phyloP scores from a whole-genome alignment of 2,888 invertebrate genomes.

The Melinaea marsaeus region DNA sequence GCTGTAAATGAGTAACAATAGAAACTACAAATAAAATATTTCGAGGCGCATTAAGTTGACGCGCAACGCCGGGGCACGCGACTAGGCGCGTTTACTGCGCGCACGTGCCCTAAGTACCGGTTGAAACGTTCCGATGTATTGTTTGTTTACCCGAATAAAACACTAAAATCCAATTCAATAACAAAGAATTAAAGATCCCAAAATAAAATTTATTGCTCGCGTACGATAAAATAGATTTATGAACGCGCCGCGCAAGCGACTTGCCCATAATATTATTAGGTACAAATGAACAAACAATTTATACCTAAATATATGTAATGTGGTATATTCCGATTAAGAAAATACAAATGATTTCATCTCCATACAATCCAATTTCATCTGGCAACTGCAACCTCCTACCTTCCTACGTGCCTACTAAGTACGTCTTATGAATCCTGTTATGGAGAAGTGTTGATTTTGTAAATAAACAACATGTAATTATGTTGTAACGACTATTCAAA shows the following conservation, averaged over 20 bases:
- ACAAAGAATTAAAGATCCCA: constrained; percentile 79
- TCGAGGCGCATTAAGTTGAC: constrained; percentile 53
- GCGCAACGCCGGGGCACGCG: constrained; percentile 55
- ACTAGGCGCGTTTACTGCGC: constrained; percentile 59
- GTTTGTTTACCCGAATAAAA: constrained; percentile 78
- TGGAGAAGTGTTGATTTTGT: constrained; percentile 5
- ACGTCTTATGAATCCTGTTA: background rate
- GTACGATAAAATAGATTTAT: constrained; percentile 79
- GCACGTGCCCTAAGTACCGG: constrained; percentile 73
- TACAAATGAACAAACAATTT: constrained; percentile 56
- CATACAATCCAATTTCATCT: background rate
- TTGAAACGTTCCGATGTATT: constrained; percentile 69
- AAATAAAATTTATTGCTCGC: constrained; percentile 77
- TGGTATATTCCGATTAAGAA: constrained; percentile 32
- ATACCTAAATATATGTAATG: constrained; percentile 34
- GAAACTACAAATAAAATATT: constrained; percentile 71
- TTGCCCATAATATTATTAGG: constrained; percentile 66
- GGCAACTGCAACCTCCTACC: no score
- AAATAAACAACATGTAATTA: constrained; percentile 2
- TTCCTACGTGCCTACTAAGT: background rate
- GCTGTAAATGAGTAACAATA: constrained; percentile 36
- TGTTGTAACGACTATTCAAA: background rate
- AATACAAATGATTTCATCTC: constrained; percentile 30
- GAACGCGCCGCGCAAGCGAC: constrained; percentile 56
- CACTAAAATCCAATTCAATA: constrained; percentile 79